Conservation (phyloP, 2,797 vertebrate species). For the Oreortyx pictus region DNA sequence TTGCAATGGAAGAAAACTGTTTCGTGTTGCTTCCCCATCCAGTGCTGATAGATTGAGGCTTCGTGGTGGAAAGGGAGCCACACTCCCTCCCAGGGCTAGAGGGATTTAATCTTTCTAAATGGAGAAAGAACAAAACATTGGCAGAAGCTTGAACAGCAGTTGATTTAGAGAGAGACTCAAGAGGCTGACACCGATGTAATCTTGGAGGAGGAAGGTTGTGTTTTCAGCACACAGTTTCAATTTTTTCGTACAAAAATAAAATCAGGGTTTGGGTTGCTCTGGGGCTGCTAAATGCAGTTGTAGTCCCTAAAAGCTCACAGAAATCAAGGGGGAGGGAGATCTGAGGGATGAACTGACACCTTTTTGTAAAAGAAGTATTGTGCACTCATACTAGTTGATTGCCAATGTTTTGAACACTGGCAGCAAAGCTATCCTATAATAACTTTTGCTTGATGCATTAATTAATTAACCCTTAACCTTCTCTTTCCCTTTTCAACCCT, state of each 20-base stretch:
- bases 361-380: conserved; percentile 20
- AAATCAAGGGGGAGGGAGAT: conserved; percentile 19
- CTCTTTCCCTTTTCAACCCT: conserved; percentile 88
- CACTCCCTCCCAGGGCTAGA: conserved; percentile 64
- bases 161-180: conserved; percentile 31
- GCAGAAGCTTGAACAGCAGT: conserved; percentile 71
- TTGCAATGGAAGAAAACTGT: conserved; percentile 1
- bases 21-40: conserved; percentile 53
- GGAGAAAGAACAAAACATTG: conserved; percentile 85
- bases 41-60: conserved; percentile 53
- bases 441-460: conserved; percentile 91
- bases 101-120: conserved; percentile 75
- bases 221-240: conserved; percentile 1
- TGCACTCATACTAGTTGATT: conserved; percentile 45
- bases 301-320: conserved; percentile 22
- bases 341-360: not conserved
- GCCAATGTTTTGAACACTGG: conserved; percentile 82
- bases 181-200: not conserved
- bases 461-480: conserved; percentile 94
- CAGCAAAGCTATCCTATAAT: conserved; percentile 83
- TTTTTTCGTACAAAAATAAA: conserved; percentile 15
- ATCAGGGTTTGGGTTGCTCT: not conserved
- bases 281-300: conserved; percentile 35
- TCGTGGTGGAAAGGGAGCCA: conserved; percentile 34
- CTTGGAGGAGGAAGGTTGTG: not conserved